phyloP scores from a whole-genome alignment of 2,888 invertebrate genomes.

The Lasioglossum lativentre region DNA sequence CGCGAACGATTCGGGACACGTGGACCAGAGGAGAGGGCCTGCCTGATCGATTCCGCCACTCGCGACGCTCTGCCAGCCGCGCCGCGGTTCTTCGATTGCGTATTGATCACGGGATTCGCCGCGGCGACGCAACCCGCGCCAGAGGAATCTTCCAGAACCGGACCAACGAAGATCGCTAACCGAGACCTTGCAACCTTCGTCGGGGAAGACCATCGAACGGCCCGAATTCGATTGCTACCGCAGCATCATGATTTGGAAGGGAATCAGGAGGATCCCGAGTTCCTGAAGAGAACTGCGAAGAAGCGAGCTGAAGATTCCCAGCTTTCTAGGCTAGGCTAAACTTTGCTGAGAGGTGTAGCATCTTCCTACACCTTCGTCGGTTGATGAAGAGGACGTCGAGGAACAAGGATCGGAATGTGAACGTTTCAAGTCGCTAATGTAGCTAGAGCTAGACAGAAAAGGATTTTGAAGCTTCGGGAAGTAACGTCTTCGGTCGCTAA shows the following conservation, averaged over 20 bases:
- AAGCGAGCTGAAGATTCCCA: neutral
- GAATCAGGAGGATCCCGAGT: neutral
- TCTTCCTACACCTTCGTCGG: neutral
- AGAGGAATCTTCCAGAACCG: constrained; percentile 10
- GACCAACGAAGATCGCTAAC: neutral
- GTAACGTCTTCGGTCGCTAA: too few species aligned
- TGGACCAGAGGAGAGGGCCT: constrained; percentile 12
- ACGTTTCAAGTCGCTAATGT: too few species aligned
- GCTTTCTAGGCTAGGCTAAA: neutral
- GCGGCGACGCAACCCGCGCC: constrained; percentile 7
- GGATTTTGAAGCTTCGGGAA: too few species aligned
- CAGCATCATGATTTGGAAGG: neutral
- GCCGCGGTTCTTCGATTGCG: constrained; percentile 33
- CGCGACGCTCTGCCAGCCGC: neutral
- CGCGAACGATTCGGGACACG: constrained; percentile 32
- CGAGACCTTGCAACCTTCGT: neutral
- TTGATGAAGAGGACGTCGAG: neutral
- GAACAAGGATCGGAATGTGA: too few species aligned
- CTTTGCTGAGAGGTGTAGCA: too few species aligned
- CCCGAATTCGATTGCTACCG: too few species aligned
- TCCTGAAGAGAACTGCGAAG: neutral
- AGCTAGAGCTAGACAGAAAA: too few species aligned
- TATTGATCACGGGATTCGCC: constrained; percentile 32
- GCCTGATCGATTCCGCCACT: constrained; percentile 27
- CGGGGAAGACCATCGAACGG: neutral